Conservation (phyloP, 2,113 vertebrate species). For the Hemichromis elongatus region DNA sequence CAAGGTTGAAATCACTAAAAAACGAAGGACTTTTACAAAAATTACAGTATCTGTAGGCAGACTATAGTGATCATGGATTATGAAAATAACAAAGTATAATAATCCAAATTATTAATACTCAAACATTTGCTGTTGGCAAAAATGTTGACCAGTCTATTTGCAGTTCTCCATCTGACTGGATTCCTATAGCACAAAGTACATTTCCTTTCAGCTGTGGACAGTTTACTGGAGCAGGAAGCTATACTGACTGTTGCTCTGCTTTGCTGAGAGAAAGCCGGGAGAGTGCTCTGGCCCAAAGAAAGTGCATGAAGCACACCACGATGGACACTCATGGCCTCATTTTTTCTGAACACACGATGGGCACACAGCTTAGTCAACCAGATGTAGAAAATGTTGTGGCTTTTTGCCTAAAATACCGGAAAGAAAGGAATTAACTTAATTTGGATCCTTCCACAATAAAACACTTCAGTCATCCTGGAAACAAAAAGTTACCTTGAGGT, state of each 20-base stretch:
- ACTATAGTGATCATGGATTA: neutral
- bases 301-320: slow-evolving; percentile 69
- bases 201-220: neutral
- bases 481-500: slow-evolving; percentile 79
- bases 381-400: slow-evolving; percentile 82
- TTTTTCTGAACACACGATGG: slow-evolving; percentile 79
- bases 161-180: neutral
- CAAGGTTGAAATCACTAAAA: neutral
- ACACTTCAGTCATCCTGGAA: neutral
- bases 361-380: slow-evolving; percentile 87
- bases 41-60: neutral
- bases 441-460: neutral
- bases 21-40: neutral
- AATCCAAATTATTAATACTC: neutral
- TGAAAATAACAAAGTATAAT: neutral
- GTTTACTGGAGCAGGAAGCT: neutral
- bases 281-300: slow-evolving; percentile 15
- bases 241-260: slow-evolving; percentile 55
- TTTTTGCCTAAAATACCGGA: slow-evolving; percentile 77
- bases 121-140: neutral
- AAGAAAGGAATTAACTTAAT: neutral
- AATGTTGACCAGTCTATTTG: neutral
- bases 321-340: slow-evolving; percentile 70
- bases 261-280: slow-evolving; percentile 54
- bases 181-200: neutral